Base-by-base conservation (phyloP, 2,113 vertebrate species). In the Dicrurus megarhynchus region DNA sequence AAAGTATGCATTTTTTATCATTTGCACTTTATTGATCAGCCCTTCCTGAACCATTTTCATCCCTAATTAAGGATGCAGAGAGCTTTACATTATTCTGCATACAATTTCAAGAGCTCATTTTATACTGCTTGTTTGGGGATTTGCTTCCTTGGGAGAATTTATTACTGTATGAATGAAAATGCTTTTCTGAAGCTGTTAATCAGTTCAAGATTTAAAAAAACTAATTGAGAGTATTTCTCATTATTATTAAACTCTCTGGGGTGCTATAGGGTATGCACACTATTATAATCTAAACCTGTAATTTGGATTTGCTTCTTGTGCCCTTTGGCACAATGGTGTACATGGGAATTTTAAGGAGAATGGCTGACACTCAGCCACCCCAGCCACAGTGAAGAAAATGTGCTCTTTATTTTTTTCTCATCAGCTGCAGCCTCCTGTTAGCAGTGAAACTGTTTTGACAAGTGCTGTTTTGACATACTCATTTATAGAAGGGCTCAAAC, bases 111-210 rank as follows among this genome's bases (percentile, higher is more conserved):
- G 85, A 81, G 76, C 71, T 93, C 85, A 78, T 94, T 92, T 96
- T 94, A 37, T n/a, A n/a, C 71, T 85, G 32, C 71, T 77, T 96
- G 75, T 90, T 95, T 89, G 81, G 90, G 92, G 91, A 93, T 96
- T 97, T 93, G 46, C 79, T 96, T 94, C 55, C 82, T 93, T 95
- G 76, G 85, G 92, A 93, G 88, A 68, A 37, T 86, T 86, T 94
- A 84, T 96, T 90, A 46, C 64, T 80, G 49, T 84, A 70, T 93
- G 88, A 95, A 93, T 93, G 93, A 83, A 94, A 96, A 93, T 78
- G 79, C 64, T 88, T 88, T 94, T 93, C 90, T 93, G 88, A 92
- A 92, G 42, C 95, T 94, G 55, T 70, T 93, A 94, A 96, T 96
- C 55, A 81, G 89, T 84, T 85, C 39, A 67, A 61, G 82, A 77